A percentile compares a stretch with the other conserved stretches of the same genome.
Evolutionary conservation across 1,140 invertebrate genomes (phyloP).

Genomic region (Drosophila kepulauana): DNA sequence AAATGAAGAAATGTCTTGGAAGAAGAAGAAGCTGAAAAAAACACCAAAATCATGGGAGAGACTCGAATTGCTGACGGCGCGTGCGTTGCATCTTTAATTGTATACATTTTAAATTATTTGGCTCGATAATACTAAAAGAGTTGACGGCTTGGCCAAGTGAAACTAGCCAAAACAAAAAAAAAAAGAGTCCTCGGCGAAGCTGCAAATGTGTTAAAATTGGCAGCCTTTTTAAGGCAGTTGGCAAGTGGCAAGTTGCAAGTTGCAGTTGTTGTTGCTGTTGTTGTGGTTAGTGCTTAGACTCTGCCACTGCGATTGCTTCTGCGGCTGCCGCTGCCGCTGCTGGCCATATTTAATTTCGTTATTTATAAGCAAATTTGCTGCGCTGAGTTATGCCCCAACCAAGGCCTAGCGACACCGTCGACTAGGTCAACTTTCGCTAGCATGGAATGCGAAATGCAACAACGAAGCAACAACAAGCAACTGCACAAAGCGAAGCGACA

Average conservation of each 20-base stretch:
- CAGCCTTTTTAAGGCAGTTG: slow-evolving; percentile 59
- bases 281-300: too few species aligned
- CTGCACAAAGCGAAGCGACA: slow-evolving; percentile 58
- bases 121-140: slow-evolving; percentile 31
- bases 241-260: slow-evolving; percentile 30
- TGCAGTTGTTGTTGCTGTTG: slow-evolving; percentile 1
- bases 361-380: slow-evolving; percentile 80
- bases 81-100: slow-evolving; percentile 81
- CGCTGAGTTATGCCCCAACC: slow-evolving; percentile 62
- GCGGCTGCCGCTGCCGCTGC: slow-evolving; percentile 49
- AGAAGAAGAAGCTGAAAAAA: slow-evolving; percentile 10
- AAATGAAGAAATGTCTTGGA: slow-evolving; percentile 23
- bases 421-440: slow-evolving; percentile 83
- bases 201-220: slow-evolving; percentile 71
- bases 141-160: slow-evolving; percentile 47
- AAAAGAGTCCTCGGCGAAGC: slow-evolving; percentile 19
- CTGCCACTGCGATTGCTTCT: neutral
- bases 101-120: slow-evolving; percentile 60
- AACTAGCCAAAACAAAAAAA: slow-evolving; percentile 28
- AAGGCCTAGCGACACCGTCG: slow-evolving; percentile 73
- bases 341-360: slow-evolving; percentile 82
- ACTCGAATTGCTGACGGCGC: slow-evolving; percentile 52
- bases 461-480: slow-evolving; percentile 46
- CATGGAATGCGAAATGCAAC: slow-evolving; percentile 82
- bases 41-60: slow-evolving; percentile 45